Base-by-base conservation (phyloP, 1,140 invertebrate species). In the Drosophila oshimai region DNA sequence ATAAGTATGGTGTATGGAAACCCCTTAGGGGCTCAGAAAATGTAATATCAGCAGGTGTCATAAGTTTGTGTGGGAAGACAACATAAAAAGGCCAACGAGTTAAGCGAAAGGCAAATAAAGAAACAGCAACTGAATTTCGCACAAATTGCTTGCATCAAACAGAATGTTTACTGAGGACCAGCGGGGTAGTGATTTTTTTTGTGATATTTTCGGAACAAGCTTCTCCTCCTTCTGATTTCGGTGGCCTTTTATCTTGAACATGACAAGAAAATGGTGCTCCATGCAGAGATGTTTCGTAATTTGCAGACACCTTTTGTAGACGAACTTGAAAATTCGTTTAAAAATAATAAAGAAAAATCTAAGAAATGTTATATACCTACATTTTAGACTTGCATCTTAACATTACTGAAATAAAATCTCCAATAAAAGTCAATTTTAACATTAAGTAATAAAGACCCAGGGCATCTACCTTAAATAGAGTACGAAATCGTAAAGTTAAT, bases 61-160 rank as follows among this genome's bases (percentile, higher is more conserved):
- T 44, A 18, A n/a, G n/a, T n/a, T 42, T 26, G 36, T 50, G 58
- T 15, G 10, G 20, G 36, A 6, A 24, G 28, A 31, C 3, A 49
- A 65, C 26, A 65, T 39, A 18, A 68, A 65, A 68, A 42, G 64
- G 36, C 55, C 33, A 37, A 51, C 22, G 15, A 53, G 29, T 20
- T 28, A 12, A 28, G 15, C 15, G 24, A 20, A 13, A 18, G 44
- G 28, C 26, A 41, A 64, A 65, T 33, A 64, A 65, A 49, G 39
- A 24, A 65, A 47, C 33, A 39, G 18, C 12, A 12, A 29, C 12
- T 33, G n/a, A 65, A 31, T 39, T 50, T 64, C 33, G n/a, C 34
- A 26, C 42, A 49, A 64, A 41, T 64, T 64, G 20, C 41, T 50
- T 64, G 42, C 58, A 64, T 65, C 58, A 65, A 65, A 65, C 58